These are phyloP conservation scores for Eristalis pertinax DNA, from an alignment of 2,888 invertebrate species.

Conservation along the genomic window DNA sequence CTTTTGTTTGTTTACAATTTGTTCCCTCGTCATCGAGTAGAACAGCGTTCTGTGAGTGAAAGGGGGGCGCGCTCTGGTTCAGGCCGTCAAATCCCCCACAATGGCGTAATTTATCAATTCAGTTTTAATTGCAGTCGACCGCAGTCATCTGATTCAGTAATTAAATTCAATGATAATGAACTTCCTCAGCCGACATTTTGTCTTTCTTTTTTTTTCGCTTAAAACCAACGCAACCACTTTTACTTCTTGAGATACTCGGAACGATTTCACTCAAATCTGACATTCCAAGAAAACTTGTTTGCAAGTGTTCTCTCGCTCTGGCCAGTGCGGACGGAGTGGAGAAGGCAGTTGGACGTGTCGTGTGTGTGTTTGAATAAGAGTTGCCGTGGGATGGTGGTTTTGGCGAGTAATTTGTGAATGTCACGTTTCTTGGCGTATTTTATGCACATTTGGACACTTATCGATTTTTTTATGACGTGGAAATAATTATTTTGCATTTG, in stretches of 20 bases:
- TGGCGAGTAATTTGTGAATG: background rate
- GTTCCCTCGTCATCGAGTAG: background rate
- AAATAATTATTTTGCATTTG: background rate
- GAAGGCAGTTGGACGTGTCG: background rate
- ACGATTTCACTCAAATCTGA: background rate
- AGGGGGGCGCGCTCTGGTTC: background rate
- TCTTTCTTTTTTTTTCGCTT: background rate
- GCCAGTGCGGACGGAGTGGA: background rate
- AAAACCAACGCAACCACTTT: background rate
- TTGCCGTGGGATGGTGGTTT: background rate
- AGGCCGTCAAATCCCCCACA: background rate
- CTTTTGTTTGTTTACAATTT: background rate
- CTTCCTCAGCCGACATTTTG: background rate
- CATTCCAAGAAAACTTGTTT: background rate
- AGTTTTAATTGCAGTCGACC: constrained; percentile 18
- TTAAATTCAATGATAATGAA: constrained; percentile 17
- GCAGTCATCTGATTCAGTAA: constrained; percentile 9
- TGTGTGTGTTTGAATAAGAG: background rate
- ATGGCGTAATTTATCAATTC: background rate
- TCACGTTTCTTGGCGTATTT: background rate
- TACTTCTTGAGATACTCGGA: background rate
- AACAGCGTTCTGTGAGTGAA: background rate
- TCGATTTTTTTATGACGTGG: background rate
- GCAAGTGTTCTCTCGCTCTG: background rate
- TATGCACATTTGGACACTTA: background rate